Conservation (phyloP, 2,888 invertebrate species). For the Nymphalis urticae region DNA sequence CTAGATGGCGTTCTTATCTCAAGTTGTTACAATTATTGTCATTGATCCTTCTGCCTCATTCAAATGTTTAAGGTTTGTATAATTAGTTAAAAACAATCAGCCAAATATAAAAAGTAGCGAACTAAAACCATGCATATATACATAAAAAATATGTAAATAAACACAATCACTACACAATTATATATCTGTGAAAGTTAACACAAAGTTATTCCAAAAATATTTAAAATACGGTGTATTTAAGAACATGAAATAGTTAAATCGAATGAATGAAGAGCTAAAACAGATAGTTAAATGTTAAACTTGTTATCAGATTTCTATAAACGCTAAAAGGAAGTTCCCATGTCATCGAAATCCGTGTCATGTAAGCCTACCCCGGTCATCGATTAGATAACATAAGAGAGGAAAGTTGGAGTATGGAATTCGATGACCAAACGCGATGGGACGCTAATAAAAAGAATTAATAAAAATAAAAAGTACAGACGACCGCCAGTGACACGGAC, state of each 20-base stretch:
- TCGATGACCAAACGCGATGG: conserved; percentile 61
- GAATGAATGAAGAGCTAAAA: background rate
- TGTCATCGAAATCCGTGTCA: conserved; percentile 42
- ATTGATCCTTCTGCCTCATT: too few relatives aligned
- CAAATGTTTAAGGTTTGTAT: too few relatives aligned
- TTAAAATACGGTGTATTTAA: too few relatives aligned
- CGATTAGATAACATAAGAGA: conserved; percentile 65
- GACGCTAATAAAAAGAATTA: conserved; percentile 65
- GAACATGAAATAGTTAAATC: background rate
- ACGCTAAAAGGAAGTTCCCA: conserved; percentile 25
- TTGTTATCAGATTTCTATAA: conserved; percentile 1
- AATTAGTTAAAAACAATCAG: too few relatives aligned
- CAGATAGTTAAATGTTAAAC: background rate
- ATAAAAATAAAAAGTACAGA: conserved; percentile 60
- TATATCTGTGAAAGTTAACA: too few relatives aligned
- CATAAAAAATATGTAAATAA: too few relatives aligned
- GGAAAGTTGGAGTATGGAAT: conserved; percentile 70
- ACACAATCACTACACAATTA: too few relatives aligned
- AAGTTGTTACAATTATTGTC: too few relatives aligned
- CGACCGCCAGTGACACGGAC: conserved; percentile 58
- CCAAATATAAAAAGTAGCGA: too few relatives aligned
- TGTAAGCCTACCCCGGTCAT: conserved; percentile 54
- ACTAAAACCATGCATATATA: too few relatives aligned
- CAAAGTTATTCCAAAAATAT: too few relatives aligned
- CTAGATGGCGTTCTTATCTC: too few relatives aligned